A percentile compares a stretch with the other conserved stretches of the same genome.
phyloP scores from a whole-genome alignment of 2,888 invertebrate genomes.

The Drosophila villosipedis region DNA sequence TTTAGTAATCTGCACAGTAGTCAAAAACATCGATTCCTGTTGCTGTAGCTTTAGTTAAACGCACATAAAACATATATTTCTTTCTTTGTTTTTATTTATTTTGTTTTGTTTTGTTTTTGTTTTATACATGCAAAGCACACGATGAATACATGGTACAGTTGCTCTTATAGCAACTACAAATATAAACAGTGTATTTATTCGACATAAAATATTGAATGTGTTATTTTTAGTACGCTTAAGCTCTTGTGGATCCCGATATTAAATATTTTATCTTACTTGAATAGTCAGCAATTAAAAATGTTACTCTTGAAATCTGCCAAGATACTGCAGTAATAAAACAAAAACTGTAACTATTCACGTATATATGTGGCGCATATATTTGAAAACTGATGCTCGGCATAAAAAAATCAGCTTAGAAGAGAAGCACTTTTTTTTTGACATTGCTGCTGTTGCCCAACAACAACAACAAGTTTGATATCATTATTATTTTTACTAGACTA shows the following conservation, averaged over 20 bases:
- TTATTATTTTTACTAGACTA: constrained; percentile 31
- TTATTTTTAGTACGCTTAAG: not conserved
- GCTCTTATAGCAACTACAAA: not conserved
- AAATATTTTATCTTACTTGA: not conserved
- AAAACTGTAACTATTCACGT: not conserved
- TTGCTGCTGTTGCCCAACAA: not conserved
- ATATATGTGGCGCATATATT: not conserved
- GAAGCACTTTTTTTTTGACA: not conserved
- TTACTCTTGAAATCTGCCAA: not conserved
- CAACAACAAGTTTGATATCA: not conserved
- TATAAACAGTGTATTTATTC: too few species aligned
- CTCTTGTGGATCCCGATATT: not conserved
- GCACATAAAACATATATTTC: constrained; percentile 1
- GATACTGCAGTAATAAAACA: not conserved
- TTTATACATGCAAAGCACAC: not conserved
- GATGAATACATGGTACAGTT: not conserved
- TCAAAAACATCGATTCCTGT: not conserved
- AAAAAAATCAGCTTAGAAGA: not conserved
- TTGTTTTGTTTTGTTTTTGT: not conserved
- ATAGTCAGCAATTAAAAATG: not conserved
- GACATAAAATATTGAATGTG: not conserved
- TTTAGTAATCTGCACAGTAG: constrained; percentile 16
- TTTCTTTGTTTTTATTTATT: not conserved
- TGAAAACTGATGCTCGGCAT: not conserved
- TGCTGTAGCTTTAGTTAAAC: constrained; percentile 5